These are phyloP conservation scores for Zosterops borbonicus DNA, from an alignment of 2,113 vertebrate genomes.

Conservation along the genomic window DNA sequence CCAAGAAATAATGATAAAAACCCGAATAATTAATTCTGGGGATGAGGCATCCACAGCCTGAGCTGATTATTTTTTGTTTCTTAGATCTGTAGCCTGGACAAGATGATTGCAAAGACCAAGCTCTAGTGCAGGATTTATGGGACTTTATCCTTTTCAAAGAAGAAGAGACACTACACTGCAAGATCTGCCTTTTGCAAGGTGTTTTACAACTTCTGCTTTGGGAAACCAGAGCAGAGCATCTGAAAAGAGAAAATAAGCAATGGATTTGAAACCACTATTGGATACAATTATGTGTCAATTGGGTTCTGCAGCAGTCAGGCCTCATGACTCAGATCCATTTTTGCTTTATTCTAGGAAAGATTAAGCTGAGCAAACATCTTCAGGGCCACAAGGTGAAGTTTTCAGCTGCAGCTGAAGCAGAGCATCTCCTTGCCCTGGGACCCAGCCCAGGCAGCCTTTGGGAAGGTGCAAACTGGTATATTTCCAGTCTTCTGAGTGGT, in stretches of 20 bases:
- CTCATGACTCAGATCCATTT: not conserved
- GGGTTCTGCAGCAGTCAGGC: not conserved
- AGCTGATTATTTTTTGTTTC: constrained; percentile 15
- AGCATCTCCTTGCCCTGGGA: not conserved
- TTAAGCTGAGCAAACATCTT: not conserved
- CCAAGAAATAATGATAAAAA: constrained; percentile 11
- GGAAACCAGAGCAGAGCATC: not conserved
- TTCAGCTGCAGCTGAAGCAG: not conserved
- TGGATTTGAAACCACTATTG: not conserved
- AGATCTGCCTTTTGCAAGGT: not conserved
- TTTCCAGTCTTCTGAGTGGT: not conserved
- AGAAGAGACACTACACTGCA: not conserved
- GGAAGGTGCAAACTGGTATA: not conserved
- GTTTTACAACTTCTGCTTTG: not conserved
- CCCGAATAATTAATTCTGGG: constrained; percentile 18
- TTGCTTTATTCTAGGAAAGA: not conserved
- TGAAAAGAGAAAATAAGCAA: not conserved
- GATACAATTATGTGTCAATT: not conserved
- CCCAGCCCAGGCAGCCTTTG: not conserved
- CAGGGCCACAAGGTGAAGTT: not conserved
- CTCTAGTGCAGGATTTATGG: not conserved
- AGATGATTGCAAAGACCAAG: not conserved
- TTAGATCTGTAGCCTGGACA: not conserved
- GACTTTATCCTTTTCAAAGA: not conserved
- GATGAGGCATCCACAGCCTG: not conserved